Evolutionary conservation across 2,113 vertebrate genomes (phyloP).

Genomic region (Scomber scombrus): DNA sequence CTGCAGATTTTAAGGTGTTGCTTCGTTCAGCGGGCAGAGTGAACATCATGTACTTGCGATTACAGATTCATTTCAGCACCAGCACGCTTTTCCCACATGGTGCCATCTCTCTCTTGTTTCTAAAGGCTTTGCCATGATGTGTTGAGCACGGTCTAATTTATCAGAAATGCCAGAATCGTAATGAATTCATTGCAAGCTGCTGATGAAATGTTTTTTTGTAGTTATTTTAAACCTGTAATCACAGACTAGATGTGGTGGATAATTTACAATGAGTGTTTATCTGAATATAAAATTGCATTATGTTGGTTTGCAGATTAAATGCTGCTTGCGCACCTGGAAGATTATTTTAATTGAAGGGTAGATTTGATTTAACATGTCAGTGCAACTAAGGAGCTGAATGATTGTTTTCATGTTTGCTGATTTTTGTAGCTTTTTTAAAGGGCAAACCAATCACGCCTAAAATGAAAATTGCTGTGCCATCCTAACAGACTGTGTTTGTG

Average conservation of each 20-base stretch:
- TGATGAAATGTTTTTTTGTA: slow-evolving; percentile 19
- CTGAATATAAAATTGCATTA: slow-evolving; percentile 47
- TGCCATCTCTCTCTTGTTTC: slow-evolving; percentile 21
- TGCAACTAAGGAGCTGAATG: slow-evolving; percentile 29
- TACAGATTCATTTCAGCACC: neutral
- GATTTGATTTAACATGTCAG: slow-evolving; percentile 27
- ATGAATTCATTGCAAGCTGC: slow-evolving; percentile 14
- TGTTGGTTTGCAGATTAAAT: slow-evolving; percentile 37
- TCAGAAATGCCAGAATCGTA: slow-evolving; percentile 24
- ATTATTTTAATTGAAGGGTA: slow-evolving; percentile 48
- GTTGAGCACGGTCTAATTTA: slow-evolving; percentile 34
- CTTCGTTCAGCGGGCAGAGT: slow-evolving; percentile 8
- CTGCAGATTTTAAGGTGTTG: slow-evolving; percentile 9
- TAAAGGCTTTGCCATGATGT: slow-evolving; percentile 7
- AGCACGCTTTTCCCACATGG: slow-evolving; percentile 1
- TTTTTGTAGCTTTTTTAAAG: slow-evolving; percentile 9
- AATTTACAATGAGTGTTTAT: slow-evolving; percentile 50
- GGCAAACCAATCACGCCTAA: slow-evolving; percentile 18
- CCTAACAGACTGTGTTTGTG: slow-evolving; percentile 27
- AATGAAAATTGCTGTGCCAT: slow-evolving; percentile 1
- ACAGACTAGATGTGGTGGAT: slow-evolving; percentile 34
- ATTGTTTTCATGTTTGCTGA: slow-evolving; percentile 43
- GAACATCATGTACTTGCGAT: slow-evolving; percentile 26
- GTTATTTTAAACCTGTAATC: slow-evolving; percentile 59
- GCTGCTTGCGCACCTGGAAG: slow-evolving; percentile 44